A percentile compares a stretch with the other conserved stretches of the same genome.
phyloP scores from a whole-genome alignment of 1,140 invertebrate genomes.

The Danaus plexippus region DNA sequence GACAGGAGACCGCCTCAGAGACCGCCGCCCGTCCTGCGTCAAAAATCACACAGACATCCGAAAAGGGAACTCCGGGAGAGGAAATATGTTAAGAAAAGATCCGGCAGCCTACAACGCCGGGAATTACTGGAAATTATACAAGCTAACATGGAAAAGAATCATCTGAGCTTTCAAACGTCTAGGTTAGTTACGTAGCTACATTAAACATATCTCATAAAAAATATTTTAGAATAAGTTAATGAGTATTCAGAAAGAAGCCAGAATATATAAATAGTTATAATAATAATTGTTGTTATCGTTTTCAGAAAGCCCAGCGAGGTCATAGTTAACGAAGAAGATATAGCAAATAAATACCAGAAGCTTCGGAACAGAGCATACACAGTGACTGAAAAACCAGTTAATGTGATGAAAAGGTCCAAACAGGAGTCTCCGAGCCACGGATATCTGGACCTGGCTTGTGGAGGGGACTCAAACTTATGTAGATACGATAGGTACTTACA shows the following conservation, averaged over 20 bases:
- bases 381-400: conserved; percentile 59
- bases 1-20: conserved; percentile 36
- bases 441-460: conserved; percentile 62
- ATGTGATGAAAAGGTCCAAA: conserved; percentile 51
- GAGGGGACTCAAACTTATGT: conserved; percentile 72
- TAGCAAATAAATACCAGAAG: conserved; percentile 62
- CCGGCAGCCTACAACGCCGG: conserved; percentile 82
- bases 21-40: conserved; percentile 30
- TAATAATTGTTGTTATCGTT: conserved; percentile 22
- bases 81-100: conserved; percentile 70
- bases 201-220: not conserved
- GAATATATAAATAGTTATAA: conserved; percentile 1
- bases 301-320: conserved; percentile 66
- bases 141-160: conserved; percentile 93
- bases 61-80: conserved; percentile 49
- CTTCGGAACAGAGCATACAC: conserved; percentile 72
- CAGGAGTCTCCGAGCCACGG: conserved; percentile 49
- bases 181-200: conserved; percentile 70
- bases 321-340: conserved; percentile 54
- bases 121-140: conserved; percentile 89
- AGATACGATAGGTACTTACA: conserved; percentile 75
- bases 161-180: conserved; percentile 85
- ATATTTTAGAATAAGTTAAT: not conserved
- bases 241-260: not conserved
- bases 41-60: conserved; percentile 41